phyloP scores from a whole-genome alignment of 92 coral and sea anemone species.

The Zoanthus sociatus region DNA sequence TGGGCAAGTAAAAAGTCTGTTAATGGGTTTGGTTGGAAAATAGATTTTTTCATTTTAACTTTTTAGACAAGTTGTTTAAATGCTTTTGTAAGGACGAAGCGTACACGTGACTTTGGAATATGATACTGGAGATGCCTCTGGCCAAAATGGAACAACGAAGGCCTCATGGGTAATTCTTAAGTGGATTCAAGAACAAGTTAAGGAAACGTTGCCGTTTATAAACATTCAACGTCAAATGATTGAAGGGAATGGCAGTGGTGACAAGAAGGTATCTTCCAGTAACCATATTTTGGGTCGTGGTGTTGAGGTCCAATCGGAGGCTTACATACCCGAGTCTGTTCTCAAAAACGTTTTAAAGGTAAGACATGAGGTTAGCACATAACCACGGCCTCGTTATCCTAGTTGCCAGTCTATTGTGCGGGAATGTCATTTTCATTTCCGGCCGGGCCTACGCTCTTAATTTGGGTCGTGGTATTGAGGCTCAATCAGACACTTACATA shows the following conservation, averaged over 20 bases:
- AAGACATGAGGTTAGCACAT: not conserved
- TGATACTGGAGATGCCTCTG: slow-evolving; percentile 63
- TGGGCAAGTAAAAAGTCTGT: too few species aligned
- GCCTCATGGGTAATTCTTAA: slow-evolving; percentile 57
- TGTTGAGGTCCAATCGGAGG: slow-evolving; percentile 57
- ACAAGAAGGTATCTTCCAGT: slow-evolving; percentile 20
- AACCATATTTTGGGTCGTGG: slow-evolving; percentile 57
- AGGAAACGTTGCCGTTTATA: slow-evolving; percentile 39
- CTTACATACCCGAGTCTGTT: slow-evolving; percentile 41
- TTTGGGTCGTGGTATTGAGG: too few species aligned
- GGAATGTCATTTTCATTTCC: too few species aligned
- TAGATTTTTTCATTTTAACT: too few species aligned
- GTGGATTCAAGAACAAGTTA: slow-evolving; percentile 35
- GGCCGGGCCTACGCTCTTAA: too few species aligned
- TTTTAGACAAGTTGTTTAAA: too few species aligned
- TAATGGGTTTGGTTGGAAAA: too few species aligned
- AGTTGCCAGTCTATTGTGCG: too few species aligned
- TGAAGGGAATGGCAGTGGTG: slow-evolving; percentile 47
- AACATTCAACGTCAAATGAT: slow-evolving; percentile 26
- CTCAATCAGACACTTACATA: too few species aligned
- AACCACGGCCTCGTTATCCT: too few species aligned
- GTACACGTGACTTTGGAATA: slow-evolving; percentile 46
- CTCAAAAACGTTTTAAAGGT: slow-evolving; percentile 19
- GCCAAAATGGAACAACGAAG: slow-evolving; percentile 54
- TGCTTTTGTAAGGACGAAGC: slow-evolving; percentile 40